A percentile compares a stretch with the other conserved stretches of the same genome.
Conservation (phyloP, 2,888 invertebrate species). For the Drosophila kuntzei region DNA sequence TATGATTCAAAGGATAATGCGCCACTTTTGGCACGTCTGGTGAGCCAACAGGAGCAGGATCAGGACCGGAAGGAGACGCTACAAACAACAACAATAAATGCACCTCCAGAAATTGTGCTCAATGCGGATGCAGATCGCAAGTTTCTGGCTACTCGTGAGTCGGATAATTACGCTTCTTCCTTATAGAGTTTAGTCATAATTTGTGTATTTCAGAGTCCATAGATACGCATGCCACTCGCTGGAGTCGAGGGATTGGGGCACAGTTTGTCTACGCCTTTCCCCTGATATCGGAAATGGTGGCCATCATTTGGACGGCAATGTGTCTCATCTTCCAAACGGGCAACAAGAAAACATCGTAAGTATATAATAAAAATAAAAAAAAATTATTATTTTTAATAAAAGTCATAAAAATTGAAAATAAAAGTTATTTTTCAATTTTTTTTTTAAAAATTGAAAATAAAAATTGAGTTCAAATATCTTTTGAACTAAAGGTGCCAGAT, state of each 20-base stretch:
- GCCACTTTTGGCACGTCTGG: conserved; percentile 49
- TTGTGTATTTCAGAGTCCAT: conserved; percentile 66
- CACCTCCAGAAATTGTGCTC: conserved; percentile 58
- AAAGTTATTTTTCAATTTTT: too few relatives aligned
- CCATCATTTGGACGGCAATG: conserved; percentile 84
- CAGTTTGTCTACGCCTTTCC: conserved; percentile 82
- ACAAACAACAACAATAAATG: conserved; percentile 36
- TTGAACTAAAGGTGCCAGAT: too few relatives aligned
- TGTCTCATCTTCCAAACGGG: conserved; percentile 82
- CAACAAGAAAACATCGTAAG: conserved; percentile 80
- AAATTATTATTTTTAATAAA: too few relatives aligned
- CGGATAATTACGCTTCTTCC: too few relatives aligned
- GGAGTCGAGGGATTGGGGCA: conserved; percentile 70
- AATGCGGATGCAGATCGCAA: conserved; percentile 72
- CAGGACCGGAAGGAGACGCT: conserved; percentile 7
- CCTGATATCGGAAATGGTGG: conserved; percentile 80
- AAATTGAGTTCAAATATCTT: too few relatives aligned
- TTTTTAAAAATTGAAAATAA: too few relatives aligned
- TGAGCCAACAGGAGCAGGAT: conserved; percentile 18
- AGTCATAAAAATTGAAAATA: too few relatives aligned
- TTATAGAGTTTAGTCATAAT: not conserved
- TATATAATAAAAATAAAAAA: too few relatives aligned
- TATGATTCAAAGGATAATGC: conserved; percentile 62
- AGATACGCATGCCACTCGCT: conserved; percentile 76
- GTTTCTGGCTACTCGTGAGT: conserved; percentile 74